Evolutionary conservation across 92 coral and sea anemone genomes (phyloP).

Genomic region (Phymanthus crucifer): DNA sequence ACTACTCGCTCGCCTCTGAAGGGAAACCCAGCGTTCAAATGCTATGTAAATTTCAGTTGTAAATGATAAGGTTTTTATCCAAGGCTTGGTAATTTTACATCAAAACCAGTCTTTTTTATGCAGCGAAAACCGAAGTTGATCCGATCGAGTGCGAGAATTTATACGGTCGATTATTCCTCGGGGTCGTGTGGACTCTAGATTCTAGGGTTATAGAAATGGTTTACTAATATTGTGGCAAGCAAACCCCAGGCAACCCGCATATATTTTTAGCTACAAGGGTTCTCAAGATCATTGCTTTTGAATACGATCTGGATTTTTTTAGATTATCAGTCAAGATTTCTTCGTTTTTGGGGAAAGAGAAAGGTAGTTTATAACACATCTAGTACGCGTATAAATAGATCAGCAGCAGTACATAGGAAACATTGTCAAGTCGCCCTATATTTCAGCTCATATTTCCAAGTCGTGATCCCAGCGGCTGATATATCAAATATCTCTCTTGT

Average conservation of each 20-base stretch:
- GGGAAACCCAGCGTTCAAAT: conserved; percentile 76
- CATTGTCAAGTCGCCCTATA: conserved; percentile 25
- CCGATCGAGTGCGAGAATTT: conserved; percentile 27
- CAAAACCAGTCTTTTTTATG: not conserved
- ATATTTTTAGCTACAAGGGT: not conserved
- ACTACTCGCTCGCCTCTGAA: conserved; percentile 42
- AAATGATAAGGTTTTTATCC: not conserved
- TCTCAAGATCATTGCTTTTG: not conserved
- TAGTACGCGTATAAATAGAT: conserved; percentile 20
- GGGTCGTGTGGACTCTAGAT: conserved; percentile 17
- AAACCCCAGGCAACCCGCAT: conserved; percentile 7
- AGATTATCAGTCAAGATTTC: conserved; percentile 6
- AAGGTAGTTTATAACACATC: conserved; percentile 1
- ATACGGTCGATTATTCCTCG: conserved; percentile 31
- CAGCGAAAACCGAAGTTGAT: conserved; percentile 24
- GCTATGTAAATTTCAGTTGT: conserved; percentile 59
- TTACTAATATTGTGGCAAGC: conserved; percentile 19
- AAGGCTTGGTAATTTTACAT: not conserved
- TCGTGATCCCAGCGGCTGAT: conserved; percentile 18
- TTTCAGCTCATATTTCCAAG: conserved; percentile 23
- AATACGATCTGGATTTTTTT: not conserved
- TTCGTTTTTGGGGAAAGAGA: not conserved
- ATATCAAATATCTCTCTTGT: conserved; percentile 15
- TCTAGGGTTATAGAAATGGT: not conserved
- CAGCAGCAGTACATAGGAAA: conserved; percentile 4